These are phyloP conservation scores for Caenorhabditis sulstoni DNA, from an alignment of 2,888 invertebrate species.

Conservation along the genomic window DNA sequence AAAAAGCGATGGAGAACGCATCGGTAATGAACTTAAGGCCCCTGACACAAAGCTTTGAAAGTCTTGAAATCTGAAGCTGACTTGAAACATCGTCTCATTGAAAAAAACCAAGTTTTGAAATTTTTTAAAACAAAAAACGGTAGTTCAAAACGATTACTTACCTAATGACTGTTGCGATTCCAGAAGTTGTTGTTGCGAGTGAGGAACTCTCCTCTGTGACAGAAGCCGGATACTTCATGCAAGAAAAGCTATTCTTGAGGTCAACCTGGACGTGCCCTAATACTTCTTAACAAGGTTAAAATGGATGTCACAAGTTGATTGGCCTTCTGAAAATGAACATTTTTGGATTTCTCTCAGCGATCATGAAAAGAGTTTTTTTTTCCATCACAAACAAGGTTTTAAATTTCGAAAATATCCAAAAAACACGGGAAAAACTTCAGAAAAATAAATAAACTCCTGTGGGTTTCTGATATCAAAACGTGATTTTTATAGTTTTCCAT, in stretches of 20 bases:
- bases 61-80: too few relatives aligned
- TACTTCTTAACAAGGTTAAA: constrained; percentile 8
- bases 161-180: background rate
- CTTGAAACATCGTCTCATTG: too few relatives aligned
- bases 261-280: constrained; percentile 1
- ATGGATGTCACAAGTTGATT: background rate
- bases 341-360: too few relatives aligned
- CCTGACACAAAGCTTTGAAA: too few relatives aligned
- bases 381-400: too few relatives aligned
- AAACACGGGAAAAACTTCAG: background rate
- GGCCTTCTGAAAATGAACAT: constrained; percentile 14
- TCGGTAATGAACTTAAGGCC: too few relatives aligned
- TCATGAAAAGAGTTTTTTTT: too few relatives aligned
- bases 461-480: background rate
- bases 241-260: background rate
- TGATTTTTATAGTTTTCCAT: constrained; percentile 22
- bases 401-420: background rate
- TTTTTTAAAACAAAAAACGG: too few relatives aligned
- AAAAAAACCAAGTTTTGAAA: too few relatives aligned
- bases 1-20: background rate
- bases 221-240: constrained; percentile 22
- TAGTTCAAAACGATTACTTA: background rate
- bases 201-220: constrained; percentile 7
- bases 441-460: background rate
- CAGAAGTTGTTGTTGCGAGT: constrained; percentile 11